Evolutionary conservation across 2,888 invertebrate genomes (phyloP), one percentile per base, ranked within the genome.

Genomic region (Trachelus tabidus): DNA sequence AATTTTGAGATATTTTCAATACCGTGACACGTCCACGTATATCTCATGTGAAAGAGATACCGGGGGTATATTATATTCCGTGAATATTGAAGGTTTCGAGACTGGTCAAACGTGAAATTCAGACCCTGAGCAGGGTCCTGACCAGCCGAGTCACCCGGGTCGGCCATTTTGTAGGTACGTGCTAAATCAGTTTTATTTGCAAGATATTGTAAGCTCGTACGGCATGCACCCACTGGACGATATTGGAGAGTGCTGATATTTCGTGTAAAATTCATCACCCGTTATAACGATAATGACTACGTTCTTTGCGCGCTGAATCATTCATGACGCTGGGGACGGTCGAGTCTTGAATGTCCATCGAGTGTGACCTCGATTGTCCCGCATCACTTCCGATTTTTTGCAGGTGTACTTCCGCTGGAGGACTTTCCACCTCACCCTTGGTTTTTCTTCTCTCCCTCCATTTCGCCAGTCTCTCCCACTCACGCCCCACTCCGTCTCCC

Each of bases 271-370:
- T 86, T 82, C 82, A 84, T 85, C 81, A 78, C 77, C 81, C 80
- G 80, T 85, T 86, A 82, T 83, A 83, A 85, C 82, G 83, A 86
- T 85, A 86, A 87, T 85, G 82, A 83, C 77, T 78, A 81, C 81
- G 77, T 81, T 81, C 81, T 81, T 80, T 80, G 76, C 80, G 69
- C 82, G 81, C 82, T 87, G 86, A 86, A 87, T 85, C 83, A 86
- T 87, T 87, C 83, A 85, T 85, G 81, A 76, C 76, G 80, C 77
- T 78, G 81, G 78, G 81, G 81, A 73, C 81, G 82, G 81, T 81
- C 83, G 82, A 82, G 80, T 81, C 77, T 73, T 79, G 82, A 82
- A 85, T 73, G 80, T 85, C 81, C 85, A 81, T 85, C 84, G 81
- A 83, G 40, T 9, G 40, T 56, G 40, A 23, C 77, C 75, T 75